Conservation (phyloP, 1,140 invertebrate genomes). For the Phthorimaea operculella region DNA sequence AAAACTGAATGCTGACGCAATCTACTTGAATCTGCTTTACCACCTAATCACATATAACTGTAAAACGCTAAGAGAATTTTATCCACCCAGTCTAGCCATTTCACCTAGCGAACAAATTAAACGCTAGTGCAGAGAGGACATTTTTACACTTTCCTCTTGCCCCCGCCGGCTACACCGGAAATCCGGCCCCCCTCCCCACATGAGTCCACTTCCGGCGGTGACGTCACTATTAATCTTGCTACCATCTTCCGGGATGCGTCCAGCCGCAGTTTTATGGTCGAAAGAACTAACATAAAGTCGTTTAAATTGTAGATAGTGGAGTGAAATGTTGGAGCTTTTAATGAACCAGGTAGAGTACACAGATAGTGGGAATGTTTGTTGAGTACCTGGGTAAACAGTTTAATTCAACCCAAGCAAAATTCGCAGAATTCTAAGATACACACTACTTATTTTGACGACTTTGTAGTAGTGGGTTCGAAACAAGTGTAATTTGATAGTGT, state of each 20-base stretch:
- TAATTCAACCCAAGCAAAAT: too few species aligned
- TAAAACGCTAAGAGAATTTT: too few species aligned
- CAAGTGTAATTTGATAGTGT: too few species aligned
- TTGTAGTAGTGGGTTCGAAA: too few species aligned
- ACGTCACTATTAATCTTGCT: conserved; percentile 1
- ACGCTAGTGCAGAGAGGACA: background rate
- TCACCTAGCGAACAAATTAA: background rate
- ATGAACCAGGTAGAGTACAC: background rate
- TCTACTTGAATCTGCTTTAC: too few species aligned
- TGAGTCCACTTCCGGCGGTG: background rate
- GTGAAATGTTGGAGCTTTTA: background rate
- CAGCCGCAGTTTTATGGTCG: background rate
- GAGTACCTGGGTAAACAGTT: too few species aligned
- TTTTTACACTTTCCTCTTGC: background rate
- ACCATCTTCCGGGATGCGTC: background rate
- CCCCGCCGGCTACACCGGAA: background rate
- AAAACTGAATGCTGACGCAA: too few species aligned
- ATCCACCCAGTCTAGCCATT: background rate
- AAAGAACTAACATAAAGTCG: background rate
- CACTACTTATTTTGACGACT: too few species aligned
- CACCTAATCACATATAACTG: too few species aligned
- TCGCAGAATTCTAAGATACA: too few species aligned
- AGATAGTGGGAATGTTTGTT: background rate
- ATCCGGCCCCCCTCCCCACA: background rate
- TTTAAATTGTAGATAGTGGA: background rate